A percentile compares a stretch with the other conserved stretches of the same genome.
Conservation (phyloP, 1,140 invertebrate species). For the Pseudoatta argentina region DNA sequence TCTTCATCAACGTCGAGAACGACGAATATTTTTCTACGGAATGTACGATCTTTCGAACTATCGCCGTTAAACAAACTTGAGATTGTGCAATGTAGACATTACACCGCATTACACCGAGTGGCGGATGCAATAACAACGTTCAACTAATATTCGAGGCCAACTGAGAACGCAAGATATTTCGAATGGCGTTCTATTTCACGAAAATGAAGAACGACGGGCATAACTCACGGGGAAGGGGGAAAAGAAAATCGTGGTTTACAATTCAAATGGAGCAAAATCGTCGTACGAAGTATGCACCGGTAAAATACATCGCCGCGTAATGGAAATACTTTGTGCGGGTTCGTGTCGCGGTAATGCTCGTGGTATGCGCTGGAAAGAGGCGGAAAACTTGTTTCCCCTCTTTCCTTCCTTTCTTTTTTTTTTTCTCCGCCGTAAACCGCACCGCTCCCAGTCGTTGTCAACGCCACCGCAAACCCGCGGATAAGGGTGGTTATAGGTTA, state of each 20-base stretch:
- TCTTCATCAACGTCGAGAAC: neutral
- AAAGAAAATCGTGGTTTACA: constrained; percentile 70
- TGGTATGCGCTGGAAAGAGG: constrained; percentile 63
- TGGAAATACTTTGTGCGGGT: constrained; percentile 73
- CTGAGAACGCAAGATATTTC: constrained; percentile 43
- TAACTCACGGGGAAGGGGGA: constrained; percentile 38
- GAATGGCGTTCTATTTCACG: constrained; percentile 34
- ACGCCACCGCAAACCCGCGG: constrained; percentile 56
- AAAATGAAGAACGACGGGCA: constrained; percentile 59
- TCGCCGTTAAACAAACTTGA: constrained; percentile 21
- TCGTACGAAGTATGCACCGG: constrained; percentile 64
- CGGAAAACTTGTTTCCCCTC: constrained; percentile 62
- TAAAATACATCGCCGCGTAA: constrained; percentile 71
- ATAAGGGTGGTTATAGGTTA: constrained; percentile 67
- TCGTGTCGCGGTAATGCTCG: constrained; percentile 66
- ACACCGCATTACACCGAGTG: neutral
- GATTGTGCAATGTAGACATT: neutral
- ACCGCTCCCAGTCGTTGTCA: constrained; percentile 3
- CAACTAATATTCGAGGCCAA: constrained; percentile 34
- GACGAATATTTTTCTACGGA: constrained; percentile 12
- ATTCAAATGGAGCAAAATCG: constrained; percentile 73
- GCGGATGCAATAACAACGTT: constrained; percentile 54
- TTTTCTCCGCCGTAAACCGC: constrained; percentile 8
- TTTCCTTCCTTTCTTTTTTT: neutral
- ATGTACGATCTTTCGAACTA: neutral